phyloP scores from a whole-genome alignment of 2,888 invertebrate species.

The Isotomurus palustris region DNA sequence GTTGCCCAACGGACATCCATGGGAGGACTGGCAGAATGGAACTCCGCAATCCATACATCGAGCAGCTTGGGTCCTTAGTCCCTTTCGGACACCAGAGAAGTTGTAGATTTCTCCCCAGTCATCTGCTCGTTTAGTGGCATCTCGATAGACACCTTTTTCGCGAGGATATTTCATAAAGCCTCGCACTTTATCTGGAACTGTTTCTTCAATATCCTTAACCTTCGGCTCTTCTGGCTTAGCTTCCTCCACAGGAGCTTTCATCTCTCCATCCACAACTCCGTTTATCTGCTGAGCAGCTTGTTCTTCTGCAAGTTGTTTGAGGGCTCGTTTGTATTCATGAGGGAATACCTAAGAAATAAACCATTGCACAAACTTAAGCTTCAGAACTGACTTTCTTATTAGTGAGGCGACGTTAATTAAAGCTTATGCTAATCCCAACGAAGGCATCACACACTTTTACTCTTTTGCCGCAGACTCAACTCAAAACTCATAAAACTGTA shows the following conservation, averaged over 20 bases:
- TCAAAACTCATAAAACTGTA: constrained; percentile 48
- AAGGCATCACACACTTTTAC: too few species aligned
- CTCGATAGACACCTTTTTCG: constrained; percentile 79
- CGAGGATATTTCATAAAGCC: constrained; percentile 96
- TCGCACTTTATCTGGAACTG: constrained; percentile 69
- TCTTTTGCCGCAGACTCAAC: too few species aligned
- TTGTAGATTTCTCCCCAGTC: constrained; percentile 99
- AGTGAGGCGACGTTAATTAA: too few species aligned
- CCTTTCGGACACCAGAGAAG: constrained; percentile 75
- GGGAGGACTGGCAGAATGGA: constrained; percentile 91
- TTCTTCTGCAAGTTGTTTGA: constrained; percentile 63
- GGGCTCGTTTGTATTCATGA: constrained; percentile 87
- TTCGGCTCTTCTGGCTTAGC: constrained; percentile 49
- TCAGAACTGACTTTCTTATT: too few species aligned
- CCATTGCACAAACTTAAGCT: too few species aligned
- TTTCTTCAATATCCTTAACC: constrained; percentile 81
- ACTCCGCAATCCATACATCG: constrained; percentile 93
- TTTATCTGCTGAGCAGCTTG: constrained; percentile 49
- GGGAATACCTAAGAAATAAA: constrained; percentile 91
- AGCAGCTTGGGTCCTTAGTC: constrained; percentile 84
- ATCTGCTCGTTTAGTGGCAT: constrained; percentile 73
- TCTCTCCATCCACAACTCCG: constrained; percentile 49
- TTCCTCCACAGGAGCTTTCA: constrained; percentile 30
- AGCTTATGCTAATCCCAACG: too few species aligned
- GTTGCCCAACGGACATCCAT: constrained; percentile 96